Evolutionary conservation across 1,140 invertebrate species (phyloP).

Genomic region (Ectropis grisescens): DNA sequence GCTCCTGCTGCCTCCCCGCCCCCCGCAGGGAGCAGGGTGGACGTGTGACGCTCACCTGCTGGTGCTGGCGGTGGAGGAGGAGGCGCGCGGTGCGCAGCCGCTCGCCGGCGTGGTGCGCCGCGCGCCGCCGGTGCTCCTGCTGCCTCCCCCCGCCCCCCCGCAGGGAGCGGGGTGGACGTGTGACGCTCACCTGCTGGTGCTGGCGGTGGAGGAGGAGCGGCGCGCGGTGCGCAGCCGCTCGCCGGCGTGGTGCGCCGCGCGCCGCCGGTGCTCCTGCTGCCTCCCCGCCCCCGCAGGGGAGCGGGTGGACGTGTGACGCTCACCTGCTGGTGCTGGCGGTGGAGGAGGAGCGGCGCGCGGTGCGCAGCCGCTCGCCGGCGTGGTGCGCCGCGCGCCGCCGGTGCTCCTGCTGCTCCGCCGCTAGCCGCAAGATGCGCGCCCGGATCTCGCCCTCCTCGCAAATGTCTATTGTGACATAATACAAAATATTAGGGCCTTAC

Average conservation of each 20-base stretch:
- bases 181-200: conserved; percentile 33
- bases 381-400: conserved; percentile 63
- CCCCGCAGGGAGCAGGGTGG: no score
- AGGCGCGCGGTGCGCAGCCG: conserved; percentile 34
- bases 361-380: conserved; percentile 31
- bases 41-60: conserved; percentile 23
- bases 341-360: conserved; percentile 43
- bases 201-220: conserved; percentile 42
- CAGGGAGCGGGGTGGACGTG: conserved; percentile 77
- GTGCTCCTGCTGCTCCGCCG: conserved; percentile 88
- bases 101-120: conserved; percentile 28
- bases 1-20: conserved; percentile 90
- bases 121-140: conserved; percentile 77
- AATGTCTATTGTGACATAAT: no score
- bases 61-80: conserved; percentile 44
- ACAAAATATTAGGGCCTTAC: no score
- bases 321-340: conserved; percentile 46
- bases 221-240: conserved; percentile 38
- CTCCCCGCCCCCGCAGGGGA: conserved; percentile 75
- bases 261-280: conserved; percentile 82
- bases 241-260: conserved; percentile 24
- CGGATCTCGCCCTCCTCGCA: conserved; percentile 96
- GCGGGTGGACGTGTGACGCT: background rate
- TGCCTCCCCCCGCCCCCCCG: conserved; percentile 91
- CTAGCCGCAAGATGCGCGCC: conserved; percentile 89